A percentile compares a stretch with the other conserved stretches of the same genome.
phyloP scores from a whole-genome alignment of 2,797 vertebrate genomes.

The Rhodeus uyekii region DNA sequence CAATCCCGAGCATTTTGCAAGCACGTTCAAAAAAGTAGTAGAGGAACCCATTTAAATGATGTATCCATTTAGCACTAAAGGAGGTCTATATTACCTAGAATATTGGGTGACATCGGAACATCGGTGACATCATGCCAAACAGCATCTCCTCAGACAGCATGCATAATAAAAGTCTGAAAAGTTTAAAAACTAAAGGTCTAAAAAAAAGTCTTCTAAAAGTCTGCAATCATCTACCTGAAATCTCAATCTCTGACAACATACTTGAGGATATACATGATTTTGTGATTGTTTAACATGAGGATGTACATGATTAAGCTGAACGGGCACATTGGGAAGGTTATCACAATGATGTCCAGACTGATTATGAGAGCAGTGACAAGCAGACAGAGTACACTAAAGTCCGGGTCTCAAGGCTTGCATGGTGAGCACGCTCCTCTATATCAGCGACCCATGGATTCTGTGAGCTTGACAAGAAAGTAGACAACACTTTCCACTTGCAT shows the following conservation, averaged over 20 bases:
- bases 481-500: background rate
- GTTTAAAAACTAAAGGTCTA: too few species aligned
- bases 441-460: background rate
- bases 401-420: background rate
- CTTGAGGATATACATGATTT: background rate
- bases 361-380: background rate
- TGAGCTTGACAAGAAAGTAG: background rate
- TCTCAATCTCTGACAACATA: background rate
- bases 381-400: background rate
- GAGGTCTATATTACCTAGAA: too few species aligned
- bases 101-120: too few species aligned
- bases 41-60: background rate
- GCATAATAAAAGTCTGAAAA: too few species aligned
- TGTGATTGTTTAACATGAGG: too few species aligned
- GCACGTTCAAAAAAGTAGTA: background rate
- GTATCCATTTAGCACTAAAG: background rate
- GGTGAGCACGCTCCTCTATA: background rate
- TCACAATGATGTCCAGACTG: background rate
- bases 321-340: background rate
- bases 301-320: background rate
- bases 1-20: background rate
- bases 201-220: too few species aligned
- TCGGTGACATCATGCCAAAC: too few species aligned
- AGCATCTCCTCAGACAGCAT: too few species aligned
- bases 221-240: too few species aligned